Evolutionary conservation across 2,888 invertebrate genomes (phyloP).

Genomic region (Lepidochrysops patricia): DNA sequence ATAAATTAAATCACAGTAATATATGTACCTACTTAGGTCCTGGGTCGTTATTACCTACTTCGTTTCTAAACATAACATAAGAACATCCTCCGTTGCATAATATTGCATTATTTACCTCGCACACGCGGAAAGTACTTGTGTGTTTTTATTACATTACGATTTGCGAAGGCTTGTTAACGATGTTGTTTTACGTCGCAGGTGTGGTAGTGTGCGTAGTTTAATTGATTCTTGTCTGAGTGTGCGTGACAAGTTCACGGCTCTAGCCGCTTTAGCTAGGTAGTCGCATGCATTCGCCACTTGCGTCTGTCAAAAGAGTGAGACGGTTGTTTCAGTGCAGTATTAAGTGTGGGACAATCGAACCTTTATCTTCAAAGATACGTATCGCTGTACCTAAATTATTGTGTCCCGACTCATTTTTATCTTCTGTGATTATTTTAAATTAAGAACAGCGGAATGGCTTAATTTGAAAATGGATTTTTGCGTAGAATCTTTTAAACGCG

Average conservation of each 20-base stretch:
- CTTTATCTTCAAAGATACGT: background rate
- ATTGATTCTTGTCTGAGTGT: background rate
- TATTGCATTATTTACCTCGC: slow-evolving; percentile 39
- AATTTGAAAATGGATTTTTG: no score
- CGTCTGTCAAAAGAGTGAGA: background rate
- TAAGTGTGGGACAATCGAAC: background rate
- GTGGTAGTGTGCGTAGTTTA: slow-evolving; percentile 4
- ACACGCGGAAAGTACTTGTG: slow-evolving; percentile 40
- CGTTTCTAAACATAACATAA: background rate
- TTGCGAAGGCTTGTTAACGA: background rate
- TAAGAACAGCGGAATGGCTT: background rate
- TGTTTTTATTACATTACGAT: slow-evolving; percentile 3
- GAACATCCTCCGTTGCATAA: slow-evolving; percentile 36
- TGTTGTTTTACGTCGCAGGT: background rate
- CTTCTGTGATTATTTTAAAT: background rate
- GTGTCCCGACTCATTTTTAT: background rate
- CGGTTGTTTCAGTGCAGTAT: background rate
- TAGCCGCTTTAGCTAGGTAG: background rate
- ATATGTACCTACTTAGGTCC: background rate
- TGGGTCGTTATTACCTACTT: background rate
- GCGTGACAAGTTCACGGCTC: slow-evolving; percentile 8
- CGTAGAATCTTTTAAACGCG: background rate
- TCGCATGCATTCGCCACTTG: background rate
- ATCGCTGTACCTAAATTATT: background rate
- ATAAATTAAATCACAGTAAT: no score